These are phyloP conservation scores for Chorisops tibialis DNA, from an alignment of 2,888 invertebrate species.

Conservation along the genomic window DNA sequence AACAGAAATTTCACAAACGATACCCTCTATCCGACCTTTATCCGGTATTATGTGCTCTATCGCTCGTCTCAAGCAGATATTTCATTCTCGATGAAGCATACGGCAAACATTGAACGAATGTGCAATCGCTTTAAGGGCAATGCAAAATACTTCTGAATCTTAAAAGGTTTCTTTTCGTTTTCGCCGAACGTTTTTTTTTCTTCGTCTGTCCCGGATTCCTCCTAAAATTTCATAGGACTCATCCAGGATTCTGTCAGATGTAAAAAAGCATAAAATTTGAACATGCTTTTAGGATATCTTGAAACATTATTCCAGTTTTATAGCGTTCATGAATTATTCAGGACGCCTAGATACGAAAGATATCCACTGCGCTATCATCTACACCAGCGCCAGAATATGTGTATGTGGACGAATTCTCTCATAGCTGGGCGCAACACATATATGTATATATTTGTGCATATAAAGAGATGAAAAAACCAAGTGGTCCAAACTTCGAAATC, in stretches of 20 bases:
- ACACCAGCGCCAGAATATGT: background rate
- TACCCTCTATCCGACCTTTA: too few species aligned
- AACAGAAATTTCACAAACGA: too few species aligned
- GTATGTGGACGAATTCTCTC: background rate
- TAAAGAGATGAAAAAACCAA: too few species aligned
- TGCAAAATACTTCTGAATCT: slow-evolving; percentile 8
- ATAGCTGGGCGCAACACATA: too few species aligned
- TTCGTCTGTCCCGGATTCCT: too few species aligned
- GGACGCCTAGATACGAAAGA: background rate
- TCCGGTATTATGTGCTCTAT: too few species aligned
- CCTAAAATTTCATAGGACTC: too few species aligned
- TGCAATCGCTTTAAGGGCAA: background rate
- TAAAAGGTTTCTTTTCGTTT: background rate
- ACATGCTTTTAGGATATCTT: slow-evolving; percentile 15
- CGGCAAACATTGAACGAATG: too few species aligned
- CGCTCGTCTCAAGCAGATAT: too few species aligned
- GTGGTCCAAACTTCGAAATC: too few species aligned
- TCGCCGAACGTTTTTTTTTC: background rate
- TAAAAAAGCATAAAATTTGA: slow-evolving; percentile 14
- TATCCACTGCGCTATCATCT: slow-evolving; percentile 6
- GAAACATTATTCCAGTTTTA: slow-evolving; percentile 14
- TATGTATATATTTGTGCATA: too few species aligned
- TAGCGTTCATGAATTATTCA: slow-evolving; percentile 17
- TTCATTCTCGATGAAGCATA: too few species aligned
- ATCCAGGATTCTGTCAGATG: slow-evolving; percentile 5